Evolutionary conservation across 2,888 invertebrate genomes (phyloP), one percentile per base, ranked within the genome.

Genomic region (Periphyllus acericola): DNA sequence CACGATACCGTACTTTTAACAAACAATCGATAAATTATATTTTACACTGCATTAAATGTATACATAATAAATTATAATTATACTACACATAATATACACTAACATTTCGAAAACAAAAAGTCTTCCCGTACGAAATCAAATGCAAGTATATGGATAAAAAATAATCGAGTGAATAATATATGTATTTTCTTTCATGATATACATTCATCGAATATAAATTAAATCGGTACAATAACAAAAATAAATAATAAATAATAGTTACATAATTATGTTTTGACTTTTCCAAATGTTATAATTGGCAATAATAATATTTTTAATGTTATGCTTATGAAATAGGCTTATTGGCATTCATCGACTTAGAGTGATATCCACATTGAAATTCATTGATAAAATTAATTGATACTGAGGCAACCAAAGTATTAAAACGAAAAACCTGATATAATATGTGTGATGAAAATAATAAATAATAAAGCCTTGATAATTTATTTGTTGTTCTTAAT

Each of bases 261-360:
- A 66, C n/a, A 66, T n/a, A n/a, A n/a, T 29, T 66, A 66, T 8
- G n/a, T 66, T 25, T n/a, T 66, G 11, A 66, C n/a, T 66, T 66
- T 66, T 66, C 8, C 9, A 66, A 11, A 66, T 66, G 21, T 21
- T 21, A 60, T 60, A 21, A 5, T 21, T 21, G n/a, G 66, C 29
- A 66, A 66, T 66, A 66, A 25, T 29, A n/a, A 66, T 66, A 60
- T n/a, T n/a, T 46, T 46, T 46, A 11, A 66, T 66, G 8, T 66
- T 29, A 25, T 66, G n/a, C 11, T 66, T 25, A 21, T 0, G 21
- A 40, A 36, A 66, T 36, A 80, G 40, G 66, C 29, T 29, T 66
- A 78, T 66, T 36, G 36, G 80, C 36, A 80, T 80, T 29, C 19
- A 34, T 66, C n/a, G 36, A 21, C 19, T 80, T 19, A 80, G 34